These are phyloP conservation scores for Drosophila prosaltans DNA, from an alignment of 1,140 invertebrate species.

Conservation along the genomic window DNA sequence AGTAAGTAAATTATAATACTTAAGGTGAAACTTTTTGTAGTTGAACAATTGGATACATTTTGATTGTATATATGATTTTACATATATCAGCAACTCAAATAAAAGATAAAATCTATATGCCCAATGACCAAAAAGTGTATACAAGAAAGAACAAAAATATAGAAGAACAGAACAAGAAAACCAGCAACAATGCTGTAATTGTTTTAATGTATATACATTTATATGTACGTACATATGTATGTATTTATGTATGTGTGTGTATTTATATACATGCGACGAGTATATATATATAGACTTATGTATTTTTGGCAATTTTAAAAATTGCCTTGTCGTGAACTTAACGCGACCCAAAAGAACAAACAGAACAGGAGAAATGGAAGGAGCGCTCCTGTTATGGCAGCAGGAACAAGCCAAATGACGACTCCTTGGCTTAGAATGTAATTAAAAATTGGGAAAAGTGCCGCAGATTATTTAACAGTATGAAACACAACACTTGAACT, in stretches of 20 bases:
- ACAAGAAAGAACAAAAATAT: neutral
- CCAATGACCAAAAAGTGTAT: neutral
- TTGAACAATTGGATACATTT: too few relatives aligned
- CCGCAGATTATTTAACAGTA: slow-evolving; percentile 51
- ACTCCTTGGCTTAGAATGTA: slow-evolving; percentile 52
- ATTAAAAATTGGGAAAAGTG: slow-evolving; percentile 60
- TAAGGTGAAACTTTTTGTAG: too few relatives aligned
- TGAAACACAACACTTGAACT: slow-evolving; percentile 1
- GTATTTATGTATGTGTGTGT: neutral
- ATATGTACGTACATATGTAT: neutral
- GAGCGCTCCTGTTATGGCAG: neutral
- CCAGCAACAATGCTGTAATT: slow-evolving; percentile 9
- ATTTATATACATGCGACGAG: neutral
- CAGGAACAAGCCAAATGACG: neutral
- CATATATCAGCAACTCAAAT: too few relatives aligned
- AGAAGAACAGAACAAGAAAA: slow-evolving; percentile 11
- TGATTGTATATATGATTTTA: too few relatives aligned
- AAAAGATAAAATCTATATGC: neutral
- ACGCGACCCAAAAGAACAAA: slow-evolving; percentile 5
- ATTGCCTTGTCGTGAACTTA: slow-evolving; percentile 8
- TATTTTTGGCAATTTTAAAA: slow-evolving; percentile 19
- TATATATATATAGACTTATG: slow-evolving; percentile 1
- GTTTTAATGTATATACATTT: slow-evolving; percentile 1
- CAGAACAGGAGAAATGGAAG: neutral
- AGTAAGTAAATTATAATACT: too few relatives aligned